A percentile compares a stretch with the other conserved stretches of the same genome.
phyloP scores from a whole-genome alignment of 30 jellyfish, hydroid and myxozoan genomes.

The Mastigias papua region DNA sequence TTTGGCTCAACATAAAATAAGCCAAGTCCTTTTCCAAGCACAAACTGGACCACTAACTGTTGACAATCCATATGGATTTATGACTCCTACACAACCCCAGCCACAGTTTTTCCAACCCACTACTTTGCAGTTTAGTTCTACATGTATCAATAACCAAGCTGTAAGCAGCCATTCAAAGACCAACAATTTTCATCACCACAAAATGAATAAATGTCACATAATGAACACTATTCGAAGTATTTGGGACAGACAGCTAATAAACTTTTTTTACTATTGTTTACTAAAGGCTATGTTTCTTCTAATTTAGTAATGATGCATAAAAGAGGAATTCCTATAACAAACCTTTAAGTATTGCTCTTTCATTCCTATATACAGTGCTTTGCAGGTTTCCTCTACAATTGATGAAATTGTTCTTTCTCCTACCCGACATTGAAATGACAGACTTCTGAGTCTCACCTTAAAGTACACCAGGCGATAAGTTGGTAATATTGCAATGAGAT shows the following conservation, averaged over 20 bases:
- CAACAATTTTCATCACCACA: neutral
- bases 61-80: constrained; percentile 4
- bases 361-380: constrained; percentile 31
- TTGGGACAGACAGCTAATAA: no score
- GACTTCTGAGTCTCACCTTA: constrained; percentile 40
- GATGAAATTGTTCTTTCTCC: constrained; percentile 42
- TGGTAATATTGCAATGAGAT: neutral
- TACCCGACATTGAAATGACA: constrained; percentile 29
- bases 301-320: neutral
- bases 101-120: constrained; percentile 18
- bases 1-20: constrained; percentile 34
- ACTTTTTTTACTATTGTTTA: no score
- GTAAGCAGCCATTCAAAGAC: neutral
- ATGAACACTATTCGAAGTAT: no score
- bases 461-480: neutral
- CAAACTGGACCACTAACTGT: constrained; percentile 5
- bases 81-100: neutral
- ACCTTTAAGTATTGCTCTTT: constrained; percentile 42
- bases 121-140: neutral
- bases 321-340: neutral
- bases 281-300: no score
- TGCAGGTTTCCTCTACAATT: constrained; percentile 22
- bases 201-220: no score
- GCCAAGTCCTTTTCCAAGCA: constrained; percentile 17
- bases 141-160: constrained; percentile 9